Conservation (phyloP, 2,797 vertebrate genomes). For the Hypotaenidia philippensis region DNA sequence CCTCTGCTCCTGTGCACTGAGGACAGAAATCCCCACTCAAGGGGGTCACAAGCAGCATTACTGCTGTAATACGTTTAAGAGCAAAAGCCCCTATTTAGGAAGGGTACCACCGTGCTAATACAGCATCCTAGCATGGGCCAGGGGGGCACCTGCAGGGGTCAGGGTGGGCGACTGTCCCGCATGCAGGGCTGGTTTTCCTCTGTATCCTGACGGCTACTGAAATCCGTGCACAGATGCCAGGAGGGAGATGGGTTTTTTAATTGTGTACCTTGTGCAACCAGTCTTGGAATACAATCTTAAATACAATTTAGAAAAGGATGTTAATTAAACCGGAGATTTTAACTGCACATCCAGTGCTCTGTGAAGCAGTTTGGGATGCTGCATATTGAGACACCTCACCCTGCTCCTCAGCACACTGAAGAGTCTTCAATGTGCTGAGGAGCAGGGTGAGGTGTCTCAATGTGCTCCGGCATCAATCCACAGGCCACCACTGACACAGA, state of each 20-base stretch:
- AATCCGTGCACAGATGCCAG: background rate
- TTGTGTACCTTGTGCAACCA: background rate
- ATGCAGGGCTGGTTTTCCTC: background rate
- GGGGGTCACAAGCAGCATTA: background rate
- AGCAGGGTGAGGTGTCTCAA: background rate
- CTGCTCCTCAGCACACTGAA: no score
- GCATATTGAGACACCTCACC: no score
- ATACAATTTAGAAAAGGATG: background rate
- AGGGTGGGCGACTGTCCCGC: rapidly evolving
- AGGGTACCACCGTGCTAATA: background rate
- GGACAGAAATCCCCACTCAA: background rate
- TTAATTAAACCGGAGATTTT: background rate
- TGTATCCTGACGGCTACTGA: background rate
- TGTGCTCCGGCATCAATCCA: background rate
- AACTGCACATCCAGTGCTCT: background rate
- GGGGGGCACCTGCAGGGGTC: background rate
- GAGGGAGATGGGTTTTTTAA: background rate
- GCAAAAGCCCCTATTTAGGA: background rate
- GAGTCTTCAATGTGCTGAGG: background rate
- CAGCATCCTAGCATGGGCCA: background rate
- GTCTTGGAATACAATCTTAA: background rate
- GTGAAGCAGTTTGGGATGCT: background rate
- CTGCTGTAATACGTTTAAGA: background rate
- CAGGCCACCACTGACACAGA: background rate
- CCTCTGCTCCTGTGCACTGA: background rate